Evolutionary conservation across 2,113 vertebrate genomes (phyloP), one percentile per base, ranked within the genome.

Genomic region (Acanthochromis polyacanthus): DNA sequence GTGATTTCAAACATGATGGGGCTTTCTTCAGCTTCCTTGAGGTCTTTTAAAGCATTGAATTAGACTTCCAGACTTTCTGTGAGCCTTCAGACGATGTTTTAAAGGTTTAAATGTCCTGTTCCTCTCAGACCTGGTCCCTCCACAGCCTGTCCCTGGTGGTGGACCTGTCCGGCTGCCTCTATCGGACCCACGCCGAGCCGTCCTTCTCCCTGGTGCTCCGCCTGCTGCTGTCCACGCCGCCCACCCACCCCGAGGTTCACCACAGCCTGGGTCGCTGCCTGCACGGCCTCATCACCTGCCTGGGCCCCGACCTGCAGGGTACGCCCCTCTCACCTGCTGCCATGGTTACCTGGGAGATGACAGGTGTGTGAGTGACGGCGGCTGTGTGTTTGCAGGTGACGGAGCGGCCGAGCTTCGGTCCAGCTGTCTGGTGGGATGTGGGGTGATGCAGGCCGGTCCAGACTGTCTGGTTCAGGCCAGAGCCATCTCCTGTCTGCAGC

Each of bases 401-500:
- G 68, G 78, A 0, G 43, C 36, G 1, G 61, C 58, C 61, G 57
- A 84, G 2, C 91, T 97, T 83, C 95, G 97, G 82, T 94, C 92
- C 45, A 96, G 95, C 22, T 97, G 96, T 76, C 93, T 97, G 40
- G 67, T 96, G 82, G 96, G 95, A 55, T 98, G 97, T 85, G 93
- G 91, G 5, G 93, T 97, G 88, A 97, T 99, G 96, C 97, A 97
- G 83, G 95, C 95, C 85, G 93, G 94, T 84, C 94, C 95, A 0
- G 96, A 97, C 90, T 96, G 94, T 77, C 93, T 98, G 80, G 96
- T 99, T 32, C 97, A 97, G 89, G 95, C 97, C 66, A 94, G 96
- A 81, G 95, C 97, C 75, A 96, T 98, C 81, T 95, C 95, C 81
- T 98, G 97, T 85, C 94, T 99, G 86, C 98, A 99, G 90, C 96